A percentile compares a stretch with the other conserved stretches of the same genome.
phyloP scores from a whole-genome alignment of 92 coral and sea anemone genomes.

The Phymanthus crucifer region DNA sequence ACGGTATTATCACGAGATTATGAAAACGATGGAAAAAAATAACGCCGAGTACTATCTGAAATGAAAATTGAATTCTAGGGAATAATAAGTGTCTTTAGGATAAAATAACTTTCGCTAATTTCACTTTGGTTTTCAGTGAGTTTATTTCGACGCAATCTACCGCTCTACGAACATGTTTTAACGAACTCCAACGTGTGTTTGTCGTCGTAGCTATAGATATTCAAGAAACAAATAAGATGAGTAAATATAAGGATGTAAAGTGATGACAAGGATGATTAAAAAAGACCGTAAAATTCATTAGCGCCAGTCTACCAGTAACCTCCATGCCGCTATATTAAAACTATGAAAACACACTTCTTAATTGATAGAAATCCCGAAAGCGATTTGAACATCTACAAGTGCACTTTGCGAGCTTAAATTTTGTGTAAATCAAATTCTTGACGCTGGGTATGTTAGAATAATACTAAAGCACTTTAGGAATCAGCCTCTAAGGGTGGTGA shows the following conservation, averaged over 20 bases:
- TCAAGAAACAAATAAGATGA: not conserved
- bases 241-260: not conserved
- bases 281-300: constrained; percentile 2
- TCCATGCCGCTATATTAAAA: not conserved
- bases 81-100: not conserved
- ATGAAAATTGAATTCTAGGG: not conserved
- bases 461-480: too few relatives aligned
- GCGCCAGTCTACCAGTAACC: not conserved
- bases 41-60: constrained; percentile 5
- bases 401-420: not conserved
- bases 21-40: not conserved
- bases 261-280: not conserved
- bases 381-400: not conserved
- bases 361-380: not conserved
- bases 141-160: not conserved
- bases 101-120: not conserved
- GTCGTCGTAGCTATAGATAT: not conserved
- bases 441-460: not conserved
- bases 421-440: not conserved
- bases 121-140: not conserved
- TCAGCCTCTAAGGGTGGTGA: too few relatives aligned
- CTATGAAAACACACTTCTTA: not conserved
- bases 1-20: constrained; percentile 11
- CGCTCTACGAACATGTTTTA: too few relatives aligned
- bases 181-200: too few relatives aligned